These are phyloP conservation scores for Platanista minor DNA, from an alignment of 2,113 vertebrate species.

Conservation along the genomic window DNA sequence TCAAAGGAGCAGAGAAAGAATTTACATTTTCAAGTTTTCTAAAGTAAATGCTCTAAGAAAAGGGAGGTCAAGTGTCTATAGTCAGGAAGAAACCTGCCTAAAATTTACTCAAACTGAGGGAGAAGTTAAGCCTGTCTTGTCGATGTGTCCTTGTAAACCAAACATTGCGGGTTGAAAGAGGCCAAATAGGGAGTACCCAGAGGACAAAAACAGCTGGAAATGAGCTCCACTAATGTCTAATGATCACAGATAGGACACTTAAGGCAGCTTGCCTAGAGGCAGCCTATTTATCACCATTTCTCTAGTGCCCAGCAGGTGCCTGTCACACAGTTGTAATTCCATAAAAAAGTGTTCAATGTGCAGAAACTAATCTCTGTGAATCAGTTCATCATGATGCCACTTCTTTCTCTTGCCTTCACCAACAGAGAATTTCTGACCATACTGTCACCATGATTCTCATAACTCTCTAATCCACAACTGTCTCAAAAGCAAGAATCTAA, in stretches of 20 bases:
- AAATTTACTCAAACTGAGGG: background rate
- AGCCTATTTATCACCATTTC: background rate
- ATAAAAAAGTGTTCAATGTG: background rate
- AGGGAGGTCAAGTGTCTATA: background rate
- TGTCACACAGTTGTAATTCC: background rate
- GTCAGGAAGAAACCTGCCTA: background rate
- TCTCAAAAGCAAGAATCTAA: background rate
- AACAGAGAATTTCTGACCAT: background rate
- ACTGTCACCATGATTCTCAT: background rate
- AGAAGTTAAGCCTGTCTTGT: background rate
- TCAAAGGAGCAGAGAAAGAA: background rate
- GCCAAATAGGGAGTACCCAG: background rate
- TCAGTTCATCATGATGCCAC: background rate
- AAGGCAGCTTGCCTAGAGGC: background rate
- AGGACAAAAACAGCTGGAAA: background rate
- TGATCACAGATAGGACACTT: background rate
- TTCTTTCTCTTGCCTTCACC: background rate
- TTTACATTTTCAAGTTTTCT: background rate
- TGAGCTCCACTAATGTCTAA: background rate
- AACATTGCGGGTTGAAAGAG: background rate
- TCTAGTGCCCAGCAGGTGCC: background rate
- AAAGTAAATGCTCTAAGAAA: background rate
- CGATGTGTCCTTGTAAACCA: background rate
- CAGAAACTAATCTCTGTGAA: background rate
- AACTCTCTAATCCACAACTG: background rate